Percentiles rank a stretch among this genome's conserved stretches.
These are phyloP conservation scores for Neoaliturus tenellus DNA, from an alignment of 2,888 invertebrate genomes.

Conservation along the genomic window DNA sequence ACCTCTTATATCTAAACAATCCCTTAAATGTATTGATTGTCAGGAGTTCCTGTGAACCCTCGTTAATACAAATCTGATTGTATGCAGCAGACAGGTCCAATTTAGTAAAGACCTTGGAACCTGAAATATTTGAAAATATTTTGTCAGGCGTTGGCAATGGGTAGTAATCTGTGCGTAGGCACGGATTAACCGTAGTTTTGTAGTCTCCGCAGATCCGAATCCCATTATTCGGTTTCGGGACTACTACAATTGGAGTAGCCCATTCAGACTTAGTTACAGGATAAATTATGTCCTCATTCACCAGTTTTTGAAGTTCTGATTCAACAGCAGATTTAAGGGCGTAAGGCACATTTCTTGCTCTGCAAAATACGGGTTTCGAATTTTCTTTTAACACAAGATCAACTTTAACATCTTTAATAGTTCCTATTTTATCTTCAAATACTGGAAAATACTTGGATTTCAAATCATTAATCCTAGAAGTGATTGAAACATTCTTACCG, in stretches of 20 bases:
- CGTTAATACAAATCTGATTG: neutral
- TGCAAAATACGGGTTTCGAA: conserved; percentile 10
- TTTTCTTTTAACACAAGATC: conserved; percentile 9
- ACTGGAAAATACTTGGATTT: conserved; percentile 4
- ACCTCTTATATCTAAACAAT: neutral
- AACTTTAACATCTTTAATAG: neutral
- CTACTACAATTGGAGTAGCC: neutral
- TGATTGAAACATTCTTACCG: conserved; percentile 11
- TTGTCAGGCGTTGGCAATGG: conserved; percentile 8
- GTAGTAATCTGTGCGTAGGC: conserved; percentile 3
- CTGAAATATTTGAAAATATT: conserved; percentile 19
- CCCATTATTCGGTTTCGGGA: neutral
- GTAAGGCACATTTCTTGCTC: conserved; percentile 1
- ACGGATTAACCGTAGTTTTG: conserved; percentile 18
- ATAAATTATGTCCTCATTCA: neutral
- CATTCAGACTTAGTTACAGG: neutral
- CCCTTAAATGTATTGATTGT: neutral
- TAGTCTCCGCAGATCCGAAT: neutral
- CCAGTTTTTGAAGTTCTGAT: neutral
- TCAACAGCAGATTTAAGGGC: neutral
- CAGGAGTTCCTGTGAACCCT: neutral
- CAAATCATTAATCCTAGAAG: neutral
- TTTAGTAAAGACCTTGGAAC: conserved; percentile 9
- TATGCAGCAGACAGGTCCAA: conserved; percentile 12
- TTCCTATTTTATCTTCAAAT: conserved; percentile 11